Evolutionary conservation across 2,113 vertebrate species (phyloP).

Genomic region (Phainopepla nitens): DNA sequence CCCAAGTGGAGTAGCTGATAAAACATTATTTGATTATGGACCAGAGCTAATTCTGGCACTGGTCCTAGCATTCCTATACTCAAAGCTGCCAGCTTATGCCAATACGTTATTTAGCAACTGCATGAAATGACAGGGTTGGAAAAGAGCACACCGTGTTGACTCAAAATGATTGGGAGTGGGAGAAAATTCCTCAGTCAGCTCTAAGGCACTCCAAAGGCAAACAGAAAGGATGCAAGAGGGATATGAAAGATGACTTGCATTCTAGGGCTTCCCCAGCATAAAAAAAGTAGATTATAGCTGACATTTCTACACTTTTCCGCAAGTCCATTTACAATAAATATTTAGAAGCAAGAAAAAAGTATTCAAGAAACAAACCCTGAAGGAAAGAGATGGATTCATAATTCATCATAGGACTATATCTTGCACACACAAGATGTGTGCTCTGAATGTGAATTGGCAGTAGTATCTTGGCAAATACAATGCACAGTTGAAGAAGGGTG

Average conservation of each 20-base stretch:
- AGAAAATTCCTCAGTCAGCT: neutral
- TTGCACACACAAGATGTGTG: neutral
- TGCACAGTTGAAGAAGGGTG: neutral
- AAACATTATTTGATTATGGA: neutral
- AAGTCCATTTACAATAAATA: conserved; percentile 33
- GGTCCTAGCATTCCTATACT: neutral
- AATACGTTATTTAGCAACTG: neutral
- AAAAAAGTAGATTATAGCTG: neutral
- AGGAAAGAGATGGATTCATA: conserved; percentile 25
- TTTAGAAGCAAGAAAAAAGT: conserved; percentile 8
- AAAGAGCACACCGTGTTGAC: neutral
- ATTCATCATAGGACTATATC: conserved; percentile 14
- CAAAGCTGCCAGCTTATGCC: neutral
- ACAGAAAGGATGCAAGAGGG: neutral
- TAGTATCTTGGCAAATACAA: neutral
- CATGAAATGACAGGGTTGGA: neutral
- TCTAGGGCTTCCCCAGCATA: neutral
- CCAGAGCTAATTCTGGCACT: conserved; percentile 5
- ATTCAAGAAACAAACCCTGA: neutral
- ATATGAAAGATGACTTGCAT: neutral
- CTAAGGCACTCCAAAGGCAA: neutral
- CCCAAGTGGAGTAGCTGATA: neutral
- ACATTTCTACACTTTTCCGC: neutral
- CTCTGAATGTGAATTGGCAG: conserved; percentile 4
- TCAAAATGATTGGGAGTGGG: neutral